Base-by-base conservation (phyloP, 2,888 invertebrate genomes). In the Meloe dianella region DNA sequence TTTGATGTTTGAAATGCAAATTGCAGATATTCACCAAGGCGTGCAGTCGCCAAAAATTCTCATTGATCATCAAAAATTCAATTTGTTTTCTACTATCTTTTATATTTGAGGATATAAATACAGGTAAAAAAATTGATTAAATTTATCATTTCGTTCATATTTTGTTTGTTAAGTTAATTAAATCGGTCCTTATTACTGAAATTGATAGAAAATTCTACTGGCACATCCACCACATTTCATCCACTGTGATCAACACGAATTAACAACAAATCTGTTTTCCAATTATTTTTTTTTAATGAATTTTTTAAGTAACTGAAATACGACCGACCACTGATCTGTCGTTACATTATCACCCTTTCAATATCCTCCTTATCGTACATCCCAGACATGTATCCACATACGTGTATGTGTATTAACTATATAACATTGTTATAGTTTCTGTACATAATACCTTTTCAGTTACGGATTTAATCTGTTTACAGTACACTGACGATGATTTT, bases 391-490 rank as follows among this genome's bases (percentile, higher is more conserved):
- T 47, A 41, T 41, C n/a, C 17, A 20, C 20, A 20, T 7, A 41
- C 5, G 41, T 41, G 1, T 17, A 20, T 41, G 6, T 6, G 7
- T 54, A 51, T 3, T 6, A 47, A 9, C 12, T 27, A 27, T 27
- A 14, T 5, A 27, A 14, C 7, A 54, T 27, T 54, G 22, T 54
- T 22, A 14, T 54, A 54, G 54, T 54, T 51, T 54, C 54, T 54
- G 12, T 51, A 27, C 54, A 54, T 54, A 54, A 54, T 54, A 54
- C 54, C 54, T 54, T 54, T 41, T 59, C 35, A 41, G 59, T 61
- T 47, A 57, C 32, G 60, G 22, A 56, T 17, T n/a, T 65, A 65
- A 65, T 60, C 65, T 56, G 65, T 65, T 65, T 65, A 61, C 57
- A 30, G 30, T 57, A 58, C 32, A 58, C 20, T 41, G 30, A 29